phyloP scores from a whole-genome alignment of 1,140 invertebrate genomes.

The Mamestra configurata region DNA sequence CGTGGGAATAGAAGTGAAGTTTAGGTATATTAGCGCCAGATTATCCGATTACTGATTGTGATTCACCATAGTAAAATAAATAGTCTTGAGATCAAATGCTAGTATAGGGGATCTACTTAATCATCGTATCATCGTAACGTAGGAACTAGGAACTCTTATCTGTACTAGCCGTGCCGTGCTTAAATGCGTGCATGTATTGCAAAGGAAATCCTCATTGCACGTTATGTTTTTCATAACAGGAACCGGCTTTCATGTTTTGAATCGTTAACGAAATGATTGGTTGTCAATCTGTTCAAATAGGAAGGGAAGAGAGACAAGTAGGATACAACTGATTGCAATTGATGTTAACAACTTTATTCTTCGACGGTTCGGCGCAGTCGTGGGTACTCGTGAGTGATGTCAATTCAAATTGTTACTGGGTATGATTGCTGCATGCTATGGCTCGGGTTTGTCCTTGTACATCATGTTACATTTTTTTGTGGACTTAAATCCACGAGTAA shows the following conservation, averaged over 20 bases:
- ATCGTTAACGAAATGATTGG: slow-evolving; percentile 38
- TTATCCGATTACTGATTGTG: no score
- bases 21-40: no score
- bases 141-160: neutral
- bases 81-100: no score
- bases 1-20: no score
- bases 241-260: slow-evolving; percentile 23
- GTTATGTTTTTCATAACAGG: slow-evolving; percentile 24
- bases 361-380: slow-evolving; percentile 1
- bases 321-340: slow-evolving; percentile 38
- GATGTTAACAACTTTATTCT: slow-evolving; percentile 39
- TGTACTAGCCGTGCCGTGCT: neutral
- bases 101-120: no score
- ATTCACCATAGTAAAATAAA: no score
- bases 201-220: slow-evolving; percentile 46
- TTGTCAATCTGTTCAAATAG: slow-evolving; percentile 34
- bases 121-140: no score
- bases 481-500: no score
- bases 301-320: slow-evolving; percentile 33
- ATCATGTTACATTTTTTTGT: no score
- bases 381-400: neutral
- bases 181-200: slow-evolving; percentile 4
- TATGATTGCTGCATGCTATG: neutral
- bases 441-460: neutral
- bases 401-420: slow-evolving; percentile 6